Conservation (phyloP, 2,888 invertebrate genomes). For the Nomada fucata region DNA sequence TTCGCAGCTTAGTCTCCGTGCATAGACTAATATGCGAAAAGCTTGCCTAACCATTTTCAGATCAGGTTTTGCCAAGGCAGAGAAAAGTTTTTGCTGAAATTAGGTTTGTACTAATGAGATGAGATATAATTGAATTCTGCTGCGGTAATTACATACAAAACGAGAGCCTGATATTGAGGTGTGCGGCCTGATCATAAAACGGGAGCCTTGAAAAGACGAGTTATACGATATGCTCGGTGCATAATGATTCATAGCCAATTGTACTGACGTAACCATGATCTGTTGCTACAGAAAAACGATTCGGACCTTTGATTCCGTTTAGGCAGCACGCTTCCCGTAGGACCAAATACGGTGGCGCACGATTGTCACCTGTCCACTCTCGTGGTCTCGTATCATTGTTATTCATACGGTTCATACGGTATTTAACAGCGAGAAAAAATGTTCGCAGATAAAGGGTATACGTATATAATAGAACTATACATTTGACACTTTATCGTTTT, state of each 20-base stretch:
- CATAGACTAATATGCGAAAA: neutral
- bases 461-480: neutral
- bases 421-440: constrained; percentile 18
- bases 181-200: constrained; percentile 38
- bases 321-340: constrained; percentile 53
- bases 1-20: neutral
- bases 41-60: no score
- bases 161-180: constrained; percentile 25
- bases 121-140: constrained; percentile 20
- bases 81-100: neutral
- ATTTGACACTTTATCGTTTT: neutral
- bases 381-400: constrained; percentile 22
- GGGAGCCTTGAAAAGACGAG: constrained; percentile 70
- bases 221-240: constrained; percentile 66
- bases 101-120: neutral
- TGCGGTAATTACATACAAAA: constrained; percentile 42
- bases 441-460: constrained; percentile 11
- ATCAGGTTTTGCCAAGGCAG: no score
- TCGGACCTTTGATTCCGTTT: constrained; percentile 51
- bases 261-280: constrained; percentile 67
- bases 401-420: constrained; percentile 20
- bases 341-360: constrained; percentile 59
- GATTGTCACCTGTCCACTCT: constrained; percentile 36
- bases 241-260: constrained; percentile 74
- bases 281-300: constrained; percentile 53